A percentile compares a stretch with the other conserved stretches of the same genome.
These are phyloP conservation scores for Oenanthe oenanthe DNA, from an alignment of 2,113 vertebrate genomes.

Conservation along the genomic window DNA sequence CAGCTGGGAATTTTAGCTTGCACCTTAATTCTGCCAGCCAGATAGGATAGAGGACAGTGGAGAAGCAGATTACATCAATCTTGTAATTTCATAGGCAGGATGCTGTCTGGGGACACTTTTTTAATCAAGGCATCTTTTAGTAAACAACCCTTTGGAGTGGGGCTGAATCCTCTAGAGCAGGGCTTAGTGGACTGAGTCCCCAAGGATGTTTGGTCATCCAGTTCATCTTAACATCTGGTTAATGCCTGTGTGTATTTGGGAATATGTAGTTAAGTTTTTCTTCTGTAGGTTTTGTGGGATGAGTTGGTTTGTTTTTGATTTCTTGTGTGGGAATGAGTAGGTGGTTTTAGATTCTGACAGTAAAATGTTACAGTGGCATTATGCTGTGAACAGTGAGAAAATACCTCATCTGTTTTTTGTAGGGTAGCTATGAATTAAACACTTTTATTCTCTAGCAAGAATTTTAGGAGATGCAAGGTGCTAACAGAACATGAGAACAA, in stretches of 20 bases:
- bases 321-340: neutral
- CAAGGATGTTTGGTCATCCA: neutral
- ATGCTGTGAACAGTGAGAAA: neutral
- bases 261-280: neutral
- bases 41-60: neutral
- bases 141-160: neutral
- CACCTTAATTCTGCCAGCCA: neutral
- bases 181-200: neutral
- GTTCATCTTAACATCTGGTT: neutral
- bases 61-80: neutral
- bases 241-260: neutral
- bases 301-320: neutral
- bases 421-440: neutral
- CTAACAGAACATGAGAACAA: constrained; percentile 24
- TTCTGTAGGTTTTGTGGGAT: neutral
- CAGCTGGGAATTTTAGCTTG: neutral
- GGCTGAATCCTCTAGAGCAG: neutral
- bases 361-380: neutral
- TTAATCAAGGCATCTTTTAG: neutral
- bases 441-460: neutral
- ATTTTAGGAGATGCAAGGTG: neutral
- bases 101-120: neutral
- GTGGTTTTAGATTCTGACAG: neutral
- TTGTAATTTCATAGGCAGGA: neutral
- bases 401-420: neutral